phyloP scores from a whole-genome alignment of 2,888 invertebrate genomes.

The Sminthurinus aureus region DNA sequence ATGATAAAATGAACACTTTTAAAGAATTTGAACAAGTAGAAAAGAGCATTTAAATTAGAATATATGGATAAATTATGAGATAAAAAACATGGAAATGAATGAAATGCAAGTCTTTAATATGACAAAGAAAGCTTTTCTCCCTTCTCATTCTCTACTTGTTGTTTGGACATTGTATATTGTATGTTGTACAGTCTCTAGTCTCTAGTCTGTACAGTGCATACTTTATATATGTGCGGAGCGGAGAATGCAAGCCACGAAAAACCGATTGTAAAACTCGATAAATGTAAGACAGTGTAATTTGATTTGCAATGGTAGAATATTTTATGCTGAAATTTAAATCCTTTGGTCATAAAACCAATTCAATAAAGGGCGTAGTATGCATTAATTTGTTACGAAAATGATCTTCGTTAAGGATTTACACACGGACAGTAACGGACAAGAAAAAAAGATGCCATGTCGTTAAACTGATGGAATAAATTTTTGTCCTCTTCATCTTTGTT shows the following conservation, averaged over 20 bases:
- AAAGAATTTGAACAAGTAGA: neutral
- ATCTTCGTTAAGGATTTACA: constrained; percentile 37
- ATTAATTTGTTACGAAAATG: constrained; percentile 37
- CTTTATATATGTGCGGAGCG: constrained; percentile 3
- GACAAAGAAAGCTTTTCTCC: neutral
- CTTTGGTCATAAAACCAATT: constrained; percentile 30
- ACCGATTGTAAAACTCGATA: constrained; percentile 17
- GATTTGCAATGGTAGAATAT: constrained; percentile 31
- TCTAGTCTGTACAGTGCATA: too few relatives aligned
- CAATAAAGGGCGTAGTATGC: constrained; percentile 32
- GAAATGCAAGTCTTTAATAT: neutral
- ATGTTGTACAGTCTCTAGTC: too few relatives aligned
- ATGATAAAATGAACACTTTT: constrained; percentile 15
- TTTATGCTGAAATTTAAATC: constrained; percentile 37
- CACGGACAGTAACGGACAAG: constrained; percentile 6
- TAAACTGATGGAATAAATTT: constrained; percentile 28
- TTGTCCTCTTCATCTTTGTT: constrained; percentile 14
- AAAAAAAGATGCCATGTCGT: constrained; percentile 19
- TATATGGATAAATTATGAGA: constrained; percentile 8
- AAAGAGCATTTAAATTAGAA: constrained; percentile 14
- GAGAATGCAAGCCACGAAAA: neutral
- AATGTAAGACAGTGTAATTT: constrained; percentile 22
- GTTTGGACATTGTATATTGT: neutral
- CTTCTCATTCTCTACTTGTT: neutral
- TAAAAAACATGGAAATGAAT: constrained; percentile 19